Percentiles rank a stretch among this genome's conserved stretches.
Evolutionary conservation across 92 coral and sea anemone genomes (phyloP).

Genomic region (Meandrina meandrites): DNA sequence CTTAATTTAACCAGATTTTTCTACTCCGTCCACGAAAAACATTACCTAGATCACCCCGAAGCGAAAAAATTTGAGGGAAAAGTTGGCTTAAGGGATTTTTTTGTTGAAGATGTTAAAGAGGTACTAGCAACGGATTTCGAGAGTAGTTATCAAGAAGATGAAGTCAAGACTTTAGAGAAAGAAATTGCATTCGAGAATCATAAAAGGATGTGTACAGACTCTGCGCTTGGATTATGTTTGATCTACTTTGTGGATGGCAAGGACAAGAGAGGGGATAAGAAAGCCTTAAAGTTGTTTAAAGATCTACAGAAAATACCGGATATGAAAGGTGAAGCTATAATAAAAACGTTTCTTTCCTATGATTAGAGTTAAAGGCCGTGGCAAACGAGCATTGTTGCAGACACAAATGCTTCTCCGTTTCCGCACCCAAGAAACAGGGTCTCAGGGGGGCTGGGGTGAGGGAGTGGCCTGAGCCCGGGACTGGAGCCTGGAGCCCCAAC

Average conservation of each 20-base stretch:
- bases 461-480: no score
- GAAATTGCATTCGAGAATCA: constrained; percentile 75
- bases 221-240: constrained; percentile 75
- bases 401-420: no score
- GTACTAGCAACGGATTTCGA: constrained; percentile 46
- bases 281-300: constrained; percentile 39
- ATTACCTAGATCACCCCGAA: constrained; percentile 81
- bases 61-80: constrained; percentile 72
- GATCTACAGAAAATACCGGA: constrained; percentile 53
- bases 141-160: background rate
- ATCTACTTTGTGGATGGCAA: constrained; percentile 76
- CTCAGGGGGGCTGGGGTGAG: no score
- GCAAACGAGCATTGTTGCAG: no score
- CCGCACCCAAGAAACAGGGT: no score
- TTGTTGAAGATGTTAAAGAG: constrained; percentile 63
- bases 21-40: constrained; percentile 87
- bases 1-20: constrained; percentile 79
- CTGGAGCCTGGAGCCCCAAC: no score
- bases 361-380: background rate
- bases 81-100: constrained; percentile 69
- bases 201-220: constrained; percentile 65
- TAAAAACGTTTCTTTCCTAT: background rate
- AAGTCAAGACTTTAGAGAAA: background rate
- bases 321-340: constrained; percentile 58
- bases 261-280: constrained; percentile 36